phyloP scores from a whole-genome alignment of 2,888 invertebrate species.

The Periphyllus acericola region DNA sequence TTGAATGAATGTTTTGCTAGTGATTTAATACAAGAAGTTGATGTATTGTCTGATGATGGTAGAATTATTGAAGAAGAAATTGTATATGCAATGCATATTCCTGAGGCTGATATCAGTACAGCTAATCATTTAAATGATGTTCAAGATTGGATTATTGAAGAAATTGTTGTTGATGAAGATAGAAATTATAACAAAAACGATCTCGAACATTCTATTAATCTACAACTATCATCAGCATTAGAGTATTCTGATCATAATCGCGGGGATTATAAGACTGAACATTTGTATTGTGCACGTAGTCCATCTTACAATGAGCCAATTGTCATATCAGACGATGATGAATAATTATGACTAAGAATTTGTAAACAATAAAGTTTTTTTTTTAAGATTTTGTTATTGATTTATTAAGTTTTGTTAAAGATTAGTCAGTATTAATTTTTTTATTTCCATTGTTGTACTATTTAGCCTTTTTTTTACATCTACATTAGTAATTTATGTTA shows the following conservation, averaged over 20 bases:
- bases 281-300: constrained; percentile 42
- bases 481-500: background rate
- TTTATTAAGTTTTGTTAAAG: constrained; percentile 35
- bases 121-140: background rate
- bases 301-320: background rate
- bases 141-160: constrained; percentile 35
- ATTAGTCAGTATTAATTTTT: constrained; percentile 35
- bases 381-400: constrained; percentile 21
- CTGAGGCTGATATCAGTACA: background rate
- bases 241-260: background rate
- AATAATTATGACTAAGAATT: background rate
- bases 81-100: background rate
- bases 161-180: background rate
- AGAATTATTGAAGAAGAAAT: constrained; percentile 34
- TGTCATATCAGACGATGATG: constrained; percentile 47
- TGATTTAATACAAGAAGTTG: constrained; percentile 47
- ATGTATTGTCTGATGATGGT: background rate
- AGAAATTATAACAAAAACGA: background rate
- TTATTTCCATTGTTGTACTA: constrained; percentile 5
- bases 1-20: constrained; percentile 7
- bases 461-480: background rate
- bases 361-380: background rate
- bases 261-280: constrained; percentile 48
- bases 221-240: background rate
- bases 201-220: background rate